A percentile compares a stretch with the other conserved stretches of the same genome.
phyloP scores from a whole-genome alignment of 2,113 vertebrate species.

The Brachyhypopomus occidentalis region DNA sequence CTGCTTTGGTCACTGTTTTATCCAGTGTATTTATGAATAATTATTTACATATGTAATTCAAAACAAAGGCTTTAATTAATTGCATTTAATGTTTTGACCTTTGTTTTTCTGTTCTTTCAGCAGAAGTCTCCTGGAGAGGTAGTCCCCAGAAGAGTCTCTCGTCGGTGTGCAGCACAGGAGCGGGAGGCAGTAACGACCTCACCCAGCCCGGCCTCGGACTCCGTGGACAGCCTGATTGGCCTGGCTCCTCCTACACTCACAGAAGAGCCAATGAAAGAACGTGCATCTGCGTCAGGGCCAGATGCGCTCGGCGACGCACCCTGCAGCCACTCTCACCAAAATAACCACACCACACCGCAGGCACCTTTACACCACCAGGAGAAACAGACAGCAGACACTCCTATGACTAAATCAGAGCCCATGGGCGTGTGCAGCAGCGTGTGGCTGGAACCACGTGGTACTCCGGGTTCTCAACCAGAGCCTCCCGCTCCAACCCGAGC shows the following conservation, averaged over 20 bases:
- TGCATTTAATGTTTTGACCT: background rate
- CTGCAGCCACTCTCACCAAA: slow-evolving; percentile 1
- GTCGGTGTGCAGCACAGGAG: slow-evolving; percentile 67
- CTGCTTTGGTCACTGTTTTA: background rate
- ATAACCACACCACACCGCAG: slow-evolving; percentile 13
- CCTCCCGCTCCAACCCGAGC: slow-evolving; percentile 56
- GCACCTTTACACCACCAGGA: slow-evolving; percentile 2
- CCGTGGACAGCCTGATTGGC: slow-evolving; percentile 59
- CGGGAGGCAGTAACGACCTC: slow-evolving; percentile 54
- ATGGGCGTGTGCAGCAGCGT: slow-evolving; percentile 22
- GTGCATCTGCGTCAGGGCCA: slow-evolving; percentile 31
- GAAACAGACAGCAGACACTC: slow-evolving; percentile 23
- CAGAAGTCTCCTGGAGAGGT: slow-evolving; percentile 58
- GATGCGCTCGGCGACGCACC: slow-evolving; percentile 15
- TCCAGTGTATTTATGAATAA: background rate
- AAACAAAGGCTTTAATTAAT: background rate
- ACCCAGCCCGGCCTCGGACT: slow-evolving; percentile 56
- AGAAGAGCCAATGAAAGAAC: slow-evolving; percentile 40
- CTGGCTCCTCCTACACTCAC: slow-evolving; percentile 28
- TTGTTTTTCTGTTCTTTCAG: slow-evolving; percentile 22
- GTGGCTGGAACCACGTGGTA: slow-evolving; percentile 43
- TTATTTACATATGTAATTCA: background rate
- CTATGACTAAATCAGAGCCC: slow-evolving; percentile 33
- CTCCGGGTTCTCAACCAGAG: slow-evolving; percentile 46
- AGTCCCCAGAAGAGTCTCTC: slow-evolving; percentile 66